phyloP scores from a whole-genome alignment of 2,113 vertebrate genomes.

The Enhydra lutris region DNA sequence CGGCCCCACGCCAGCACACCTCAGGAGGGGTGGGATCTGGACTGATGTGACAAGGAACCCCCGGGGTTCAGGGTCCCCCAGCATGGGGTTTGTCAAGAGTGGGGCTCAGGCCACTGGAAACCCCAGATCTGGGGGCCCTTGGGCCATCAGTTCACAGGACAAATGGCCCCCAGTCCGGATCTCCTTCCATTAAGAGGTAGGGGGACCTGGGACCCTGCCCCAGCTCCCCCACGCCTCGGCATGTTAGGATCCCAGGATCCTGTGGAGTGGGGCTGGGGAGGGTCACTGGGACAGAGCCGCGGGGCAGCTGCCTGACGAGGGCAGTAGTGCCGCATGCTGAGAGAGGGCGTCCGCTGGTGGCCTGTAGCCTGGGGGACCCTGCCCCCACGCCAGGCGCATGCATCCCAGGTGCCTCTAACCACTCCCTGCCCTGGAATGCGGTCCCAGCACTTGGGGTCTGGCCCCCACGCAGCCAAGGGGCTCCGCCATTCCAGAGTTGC shows the following conservation, averaged over 20 bases:
- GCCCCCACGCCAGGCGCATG: background rate
- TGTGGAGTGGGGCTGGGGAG: background rate
- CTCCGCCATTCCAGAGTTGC: background rate
- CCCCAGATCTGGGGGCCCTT: background rate
- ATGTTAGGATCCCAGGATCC: fast-evolving
- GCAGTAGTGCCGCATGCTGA: background rate
- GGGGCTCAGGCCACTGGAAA: background rate
- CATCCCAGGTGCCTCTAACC: background rate
- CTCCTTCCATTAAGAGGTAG: background rate
- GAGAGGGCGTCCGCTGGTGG: fast-evolving
- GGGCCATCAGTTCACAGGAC: background rate
- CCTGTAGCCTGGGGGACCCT: background rate
- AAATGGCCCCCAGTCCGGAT: fast-evolving
- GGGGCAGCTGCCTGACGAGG: background rate
- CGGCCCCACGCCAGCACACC: background rate
- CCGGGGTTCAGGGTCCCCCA: background rate
- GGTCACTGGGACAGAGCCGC: background rate
- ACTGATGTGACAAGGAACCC: background rate
- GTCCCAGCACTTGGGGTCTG: background rate
- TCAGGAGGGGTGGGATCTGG: too few species aligned
- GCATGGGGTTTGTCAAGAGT: background rate
- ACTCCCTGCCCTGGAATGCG: background rate
- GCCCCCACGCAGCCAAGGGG: background rate
- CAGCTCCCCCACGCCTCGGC: background rate
- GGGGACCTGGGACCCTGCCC: background rate